Percentiles rank a stretch among this genome's conserved stretches.
Evolutionary conservation across 1,140 invertebrate species (phyloP).

Genomic region (Hetaerina americana): DNA sequence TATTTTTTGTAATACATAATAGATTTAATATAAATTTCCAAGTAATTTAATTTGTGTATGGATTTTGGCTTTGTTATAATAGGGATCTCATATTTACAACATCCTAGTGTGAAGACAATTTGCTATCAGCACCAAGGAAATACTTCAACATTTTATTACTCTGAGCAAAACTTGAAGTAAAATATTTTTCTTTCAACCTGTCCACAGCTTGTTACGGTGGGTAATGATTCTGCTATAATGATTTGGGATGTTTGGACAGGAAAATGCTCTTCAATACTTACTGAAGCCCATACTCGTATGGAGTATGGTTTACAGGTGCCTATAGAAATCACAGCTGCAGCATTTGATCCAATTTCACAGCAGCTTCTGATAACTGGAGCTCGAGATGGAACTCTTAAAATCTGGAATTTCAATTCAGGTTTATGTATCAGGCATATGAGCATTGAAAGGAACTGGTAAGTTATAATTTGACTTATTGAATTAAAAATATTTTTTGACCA

Average conservation of each 20-base stretch:
- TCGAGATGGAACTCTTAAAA: slow-evolving; percentile 48
- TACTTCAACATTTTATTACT: too few species aligned
- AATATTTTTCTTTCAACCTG: background rate
- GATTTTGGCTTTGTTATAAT: too few species aligned
- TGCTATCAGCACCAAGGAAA: too few species aligned
- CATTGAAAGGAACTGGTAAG: slow-evolving; percentile 36
- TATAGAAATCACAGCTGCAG: slow-evolving; percentile 61
- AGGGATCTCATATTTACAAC: too few species aligned
- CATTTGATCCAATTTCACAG: slow-evolving; percentile 54
- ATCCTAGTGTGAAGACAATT: too few species aligned
- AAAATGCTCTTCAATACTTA: slow-evolving; percentile 41
- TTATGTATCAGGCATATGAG: slow-evolving; percentile 47
- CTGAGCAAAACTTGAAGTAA: slow-evolving; percentile 3
- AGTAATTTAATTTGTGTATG: too few species aligned
- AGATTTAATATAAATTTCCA: too few species aligned
- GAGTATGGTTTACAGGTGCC: slow-evolving; percentile 41
- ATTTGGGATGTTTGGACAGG: slow-evolving; percentile 54
- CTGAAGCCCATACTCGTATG: slow-evolving; percentile 45
- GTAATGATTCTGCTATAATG: slow-evolving; percentile 55
- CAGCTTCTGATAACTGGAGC: slow-evolving; percentile 52
- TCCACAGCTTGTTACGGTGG: slow-evolving; percentile 41
- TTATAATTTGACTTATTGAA: too few species aligned
- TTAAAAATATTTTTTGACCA: too few species aligned
- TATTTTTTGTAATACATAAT: too few species aligned
- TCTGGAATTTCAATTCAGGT: slow-evolving; percentile 70